A percentile compares a stretch with the other conserved stretches of the same genome.
Evolutionary conservation across 2,888 invertebrate species (phyloP).

Genomic region (Parascotia fuliginaria): DNA sequence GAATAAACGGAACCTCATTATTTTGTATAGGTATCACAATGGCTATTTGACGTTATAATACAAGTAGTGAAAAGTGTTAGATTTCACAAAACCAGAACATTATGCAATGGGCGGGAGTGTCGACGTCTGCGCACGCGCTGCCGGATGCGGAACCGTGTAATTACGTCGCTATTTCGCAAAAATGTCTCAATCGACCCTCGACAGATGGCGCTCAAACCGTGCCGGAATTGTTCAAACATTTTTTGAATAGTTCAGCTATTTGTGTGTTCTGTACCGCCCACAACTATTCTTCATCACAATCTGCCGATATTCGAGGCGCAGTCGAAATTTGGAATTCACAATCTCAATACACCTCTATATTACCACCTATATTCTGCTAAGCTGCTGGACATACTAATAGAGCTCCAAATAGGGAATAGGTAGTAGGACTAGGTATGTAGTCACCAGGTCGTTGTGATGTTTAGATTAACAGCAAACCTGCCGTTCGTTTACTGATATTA

Average conservation of each 20-base stretch:
- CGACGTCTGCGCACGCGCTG: constrained; percentile 77
- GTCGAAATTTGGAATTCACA: no score
- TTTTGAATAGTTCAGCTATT: constrained; percentile 71
- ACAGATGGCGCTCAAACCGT: constrained; percentile 77
- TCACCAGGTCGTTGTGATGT: no score
- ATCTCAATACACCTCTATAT: no score
- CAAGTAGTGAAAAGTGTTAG: constrained; percentile 54
- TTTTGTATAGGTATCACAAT: no score
- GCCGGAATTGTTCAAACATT: constrained; percentile 73
- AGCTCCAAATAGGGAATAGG: no score
- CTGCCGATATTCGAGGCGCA: constrained; percentile 11
- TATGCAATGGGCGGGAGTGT: constrained; percentile 68
- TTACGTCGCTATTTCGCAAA: constrained; percentile 80
- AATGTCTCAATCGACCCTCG: constrained; percentile 78
- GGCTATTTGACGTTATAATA: constrained; percentile 26
- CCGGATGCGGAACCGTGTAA: constrained; percentile 82
- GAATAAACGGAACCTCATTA: no score
- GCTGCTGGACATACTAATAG: no score
- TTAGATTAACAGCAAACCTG: no score
- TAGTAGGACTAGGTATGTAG: no score
- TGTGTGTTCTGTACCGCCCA: constrained; percentile 70
- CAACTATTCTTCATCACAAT: constrained; percentile 43
- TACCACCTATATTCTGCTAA: no score
- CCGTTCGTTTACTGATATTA: no score
- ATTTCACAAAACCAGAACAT: constrained; percentile 64